Evolutionary conservation across 1,140 invertebrate genomes (phyloP).

Genomic region (Meloidogyne floridensis): DNA sequence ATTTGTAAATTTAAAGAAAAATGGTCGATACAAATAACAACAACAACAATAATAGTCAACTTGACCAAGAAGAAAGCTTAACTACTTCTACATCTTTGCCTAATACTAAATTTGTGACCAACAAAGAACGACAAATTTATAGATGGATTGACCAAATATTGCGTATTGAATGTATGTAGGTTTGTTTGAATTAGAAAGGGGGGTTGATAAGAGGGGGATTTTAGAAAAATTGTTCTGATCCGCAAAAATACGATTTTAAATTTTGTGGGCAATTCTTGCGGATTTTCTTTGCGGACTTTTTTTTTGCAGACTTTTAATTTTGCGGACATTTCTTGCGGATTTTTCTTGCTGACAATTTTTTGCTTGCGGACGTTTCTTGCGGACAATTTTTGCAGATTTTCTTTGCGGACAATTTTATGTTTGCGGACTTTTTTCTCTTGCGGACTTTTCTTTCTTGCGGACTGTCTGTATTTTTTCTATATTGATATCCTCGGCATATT

Average conservation of each 20-base stretch:
- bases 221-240: no score
- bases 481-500: background rate
- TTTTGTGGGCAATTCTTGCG: no score
- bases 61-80: background rate
- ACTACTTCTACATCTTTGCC: background rate
- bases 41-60: background rate
- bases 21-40: background rate
- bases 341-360: no score
- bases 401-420: no score
- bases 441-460: no score
- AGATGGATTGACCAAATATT: slow-evolving; percentile 73
- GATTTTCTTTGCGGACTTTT: no score
- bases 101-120: background rate
- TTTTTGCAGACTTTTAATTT: no score
- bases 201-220: background rate
- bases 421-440: no score
- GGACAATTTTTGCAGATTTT: no score
- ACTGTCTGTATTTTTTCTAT: background rate
- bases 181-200: background rate
- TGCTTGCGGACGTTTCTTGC: no score
- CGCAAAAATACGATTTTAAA: no score
- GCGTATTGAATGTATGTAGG: slow-evolving; percentile 73
- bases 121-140: background rate
- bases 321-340: no score
- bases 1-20: background rate